Conservation (phyloP, 2,888 invertebrate genomes). For the Sthenelais limicola region DNA sequence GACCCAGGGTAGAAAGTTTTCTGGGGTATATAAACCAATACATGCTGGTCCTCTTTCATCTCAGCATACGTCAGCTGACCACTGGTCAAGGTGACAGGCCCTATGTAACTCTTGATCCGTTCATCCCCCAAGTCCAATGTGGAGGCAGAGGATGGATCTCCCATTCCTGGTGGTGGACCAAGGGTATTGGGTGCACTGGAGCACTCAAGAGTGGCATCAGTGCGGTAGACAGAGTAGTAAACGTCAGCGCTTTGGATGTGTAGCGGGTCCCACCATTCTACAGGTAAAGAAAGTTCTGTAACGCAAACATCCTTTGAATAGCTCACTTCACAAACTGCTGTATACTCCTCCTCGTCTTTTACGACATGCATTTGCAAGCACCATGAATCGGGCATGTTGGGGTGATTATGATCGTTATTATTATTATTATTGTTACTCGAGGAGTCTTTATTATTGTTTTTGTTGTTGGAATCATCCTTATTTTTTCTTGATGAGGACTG, state of each 20-base stretch:
- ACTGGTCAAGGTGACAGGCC: constrained; percentile 48
- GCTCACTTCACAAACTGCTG: constrained; percentile 93
- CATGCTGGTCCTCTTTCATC: constrained; percentile 85
- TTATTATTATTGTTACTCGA: too few relatives aligned
- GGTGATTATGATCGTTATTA: constrained; percentile 17
- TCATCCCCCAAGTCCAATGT: constrained; percentile 7
- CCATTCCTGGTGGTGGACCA: constrained; percentile 46
- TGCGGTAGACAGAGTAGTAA: constrained; percentile 85
- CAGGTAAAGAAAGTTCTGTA: constrained; percentile 88
- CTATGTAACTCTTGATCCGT: constrained; percentile 38
- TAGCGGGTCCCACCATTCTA: constrained; percentile 84
- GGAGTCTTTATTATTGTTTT: constrained; percentile 27
- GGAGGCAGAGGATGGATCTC: neutral
- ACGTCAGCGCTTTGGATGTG: constrained; percentile 79
- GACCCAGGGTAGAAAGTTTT: constrained; percentile 91
- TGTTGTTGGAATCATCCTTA: too few relatives aligned
- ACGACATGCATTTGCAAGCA: constrained; percentile 69
- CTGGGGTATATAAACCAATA: constrained; percentile 89
- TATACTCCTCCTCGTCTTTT: constrained; percentile 76
- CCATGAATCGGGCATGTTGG: constrained; percentile 49
- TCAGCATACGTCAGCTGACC: constrained; percentile 79
- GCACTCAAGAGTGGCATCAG: constrained; percentile 64
- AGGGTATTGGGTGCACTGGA: constrained; percentile 61
- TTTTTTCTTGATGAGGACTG: too few relatives aligned
- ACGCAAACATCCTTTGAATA: constrained; percentile 88